Base-by-base conservation (phyloP, 2,888 invertebrate species). In the Arctia plantaginis region DNA sequence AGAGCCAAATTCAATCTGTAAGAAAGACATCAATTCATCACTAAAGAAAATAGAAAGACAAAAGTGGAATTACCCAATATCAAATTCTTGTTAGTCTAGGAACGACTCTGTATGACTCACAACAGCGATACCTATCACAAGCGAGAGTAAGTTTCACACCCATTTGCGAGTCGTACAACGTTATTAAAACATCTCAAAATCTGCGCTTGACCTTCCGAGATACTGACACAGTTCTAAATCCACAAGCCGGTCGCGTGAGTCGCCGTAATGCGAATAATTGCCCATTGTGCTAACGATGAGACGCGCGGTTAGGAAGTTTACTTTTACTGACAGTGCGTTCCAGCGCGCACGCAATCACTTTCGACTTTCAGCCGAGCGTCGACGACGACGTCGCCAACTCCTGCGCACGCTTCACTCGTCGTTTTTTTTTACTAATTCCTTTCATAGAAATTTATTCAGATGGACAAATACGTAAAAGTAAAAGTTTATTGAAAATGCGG, bases 301-400 rank as follows among this genome's bases (percentile, higher is more conserved):
- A 30, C 82, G 80, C 71, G 84, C 89, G 87, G 91, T 92, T 93
- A 94, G 94, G 94, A 94, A 94, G 93, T 93, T 92, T 92, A 94
- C 94, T 94, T 94, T 93, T 94, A 93, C 94, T 92, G 85, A 75
- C 82, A 82, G 86, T 88, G 91, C 92, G 93, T 93, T 92, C 89
- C 86, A 85, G 79, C 72, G 74, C 83, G 85, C 94, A 94, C 93
- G 94, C 94, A 89, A 94, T 90, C 92, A 94, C 95, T 94, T 95
- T 94, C 93, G 85, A 94, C 94, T 94, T 93, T 93, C 93, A 88
- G 90, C 85, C 69, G 77, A 82, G 82, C 84, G 82, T 82, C 59
- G 64, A 33, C 33, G 65, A 65, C 72, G 77, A 78, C 80, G 84
- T 76, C 72, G 81, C 80, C 84, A 82, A 82, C 84, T 75, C 71